Percentiles rank a stretch among this genome's conserved stretches.
Conservation (phyloP, 2,797 vertebrate genomes). For the Paramormyrops hopkinsi region DNA sequence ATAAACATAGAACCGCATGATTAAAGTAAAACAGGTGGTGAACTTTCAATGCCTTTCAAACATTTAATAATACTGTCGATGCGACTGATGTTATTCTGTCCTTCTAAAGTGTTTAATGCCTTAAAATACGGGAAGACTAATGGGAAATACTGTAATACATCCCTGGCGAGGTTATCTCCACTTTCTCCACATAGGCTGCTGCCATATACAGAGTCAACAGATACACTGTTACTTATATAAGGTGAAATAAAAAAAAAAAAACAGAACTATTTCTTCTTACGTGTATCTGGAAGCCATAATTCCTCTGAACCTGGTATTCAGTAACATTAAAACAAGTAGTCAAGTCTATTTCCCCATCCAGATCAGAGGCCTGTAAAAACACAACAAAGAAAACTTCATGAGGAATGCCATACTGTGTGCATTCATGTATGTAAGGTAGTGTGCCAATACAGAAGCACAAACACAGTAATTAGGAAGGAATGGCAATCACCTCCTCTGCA, state of each 20-base stretch:
- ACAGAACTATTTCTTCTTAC: constrained; percentile 46
- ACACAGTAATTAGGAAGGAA: background rate
- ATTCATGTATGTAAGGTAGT: background rate
- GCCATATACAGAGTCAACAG: background rate
- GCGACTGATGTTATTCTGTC: background rate
- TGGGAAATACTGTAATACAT: background rate
- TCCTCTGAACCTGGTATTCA: constrained; percentile 72
- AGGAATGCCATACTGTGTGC: background rate
- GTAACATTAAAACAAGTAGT: constrained; percentile 67
- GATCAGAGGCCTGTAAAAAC: constrained; percentile 61
- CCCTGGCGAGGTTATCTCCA: background rate
- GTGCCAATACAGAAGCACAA: background rate
- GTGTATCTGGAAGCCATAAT: constrained; percentile 74
- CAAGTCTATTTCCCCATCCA: constrained; percentile 73
- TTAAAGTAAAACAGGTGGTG: background rate
- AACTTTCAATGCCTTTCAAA: background rate
- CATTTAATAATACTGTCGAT: background rate
- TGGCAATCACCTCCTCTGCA: constrained; percentile 64
- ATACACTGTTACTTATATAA: background rate
- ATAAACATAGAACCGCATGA: background rate
- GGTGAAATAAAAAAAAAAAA: background rate
- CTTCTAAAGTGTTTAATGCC: background rate
- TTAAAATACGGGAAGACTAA: background rate
- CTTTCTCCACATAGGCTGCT: background rate
- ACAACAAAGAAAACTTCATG: background rate